phyloP scores from a whole-genome alignment of 2,113 vertebrate species.

The Crotalus tigris region DNA sequence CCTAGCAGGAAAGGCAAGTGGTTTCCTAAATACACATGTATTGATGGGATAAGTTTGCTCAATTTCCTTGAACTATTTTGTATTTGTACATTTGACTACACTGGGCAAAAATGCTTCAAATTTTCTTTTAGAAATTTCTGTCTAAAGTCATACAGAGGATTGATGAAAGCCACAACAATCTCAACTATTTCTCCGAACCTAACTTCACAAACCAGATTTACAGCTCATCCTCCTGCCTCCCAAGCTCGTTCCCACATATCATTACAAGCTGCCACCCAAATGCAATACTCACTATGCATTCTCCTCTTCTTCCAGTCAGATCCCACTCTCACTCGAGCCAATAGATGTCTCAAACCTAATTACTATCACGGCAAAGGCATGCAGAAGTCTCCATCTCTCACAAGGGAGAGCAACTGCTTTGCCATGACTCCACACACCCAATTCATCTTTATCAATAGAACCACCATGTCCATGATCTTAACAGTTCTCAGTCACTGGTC shows the following conservation, averaged over 20 bases:
- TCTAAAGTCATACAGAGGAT: not conserved
- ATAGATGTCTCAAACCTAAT: not conserved
- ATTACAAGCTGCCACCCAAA: not conserved
- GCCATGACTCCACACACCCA: not conserved
- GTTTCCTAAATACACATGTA: not conserved
- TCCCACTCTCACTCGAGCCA: not conserved
- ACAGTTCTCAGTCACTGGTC: not conserved
- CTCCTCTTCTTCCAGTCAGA: not conserved
- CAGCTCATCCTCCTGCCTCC: not conserved
- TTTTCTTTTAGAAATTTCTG: not conserved
- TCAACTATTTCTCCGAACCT: no score
- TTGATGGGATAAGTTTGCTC: constrained; percentile 17
- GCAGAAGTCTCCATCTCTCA: not conserved
- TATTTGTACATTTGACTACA: not conserved
- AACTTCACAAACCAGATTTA: not conserved
- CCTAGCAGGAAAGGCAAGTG: constrained; percentile 58
- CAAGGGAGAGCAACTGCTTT: not conserved
- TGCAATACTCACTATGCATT: not conserved
- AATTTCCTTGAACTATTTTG: not conserved
- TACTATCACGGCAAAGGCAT: not conserved
- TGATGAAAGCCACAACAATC: not conserved
- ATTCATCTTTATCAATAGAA: not conserved
- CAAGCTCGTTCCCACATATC: not conserved
- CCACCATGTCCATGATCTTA: not conserved
- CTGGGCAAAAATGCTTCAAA: not conserved